These are phyloP conservation scores for Chaetops frenatus DNA, from an alignment of 2,113 vertebrate genomes.

Conservation along the genomic window DNA sequence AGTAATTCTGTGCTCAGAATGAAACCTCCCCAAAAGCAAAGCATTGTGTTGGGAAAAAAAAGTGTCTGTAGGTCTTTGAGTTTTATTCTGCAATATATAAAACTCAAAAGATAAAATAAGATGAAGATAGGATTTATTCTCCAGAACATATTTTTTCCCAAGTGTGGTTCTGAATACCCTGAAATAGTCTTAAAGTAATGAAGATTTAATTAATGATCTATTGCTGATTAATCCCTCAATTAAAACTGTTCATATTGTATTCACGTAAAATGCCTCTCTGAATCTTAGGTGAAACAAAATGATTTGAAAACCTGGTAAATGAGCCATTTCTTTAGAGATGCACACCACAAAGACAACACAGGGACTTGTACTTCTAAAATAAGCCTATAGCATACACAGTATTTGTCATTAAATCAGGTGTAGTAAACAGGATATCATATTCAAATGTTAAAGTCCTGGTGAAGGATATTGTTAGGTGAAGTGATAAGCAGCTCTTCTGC, in stretches of 20 bases:
- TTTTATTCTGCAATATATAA: background rate
- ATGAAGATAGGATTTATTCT: background rate
- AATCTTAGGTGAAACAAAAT: background rate
- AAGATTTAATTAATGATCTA: background rate
- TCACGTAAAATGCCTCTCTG: background rate
- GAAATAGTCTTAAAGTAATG: background rate
- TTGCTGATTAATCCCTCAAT: background rate
- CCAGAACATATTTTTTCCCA: background rate
- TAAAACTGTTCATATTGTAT: background rate
- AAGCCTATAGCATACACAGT: background rate
- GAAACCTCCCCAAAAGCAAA: background rate
- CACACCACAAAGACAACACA: background rate
- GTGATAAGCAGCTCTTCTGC: background rate
- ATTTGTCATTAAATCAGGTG: background rate
- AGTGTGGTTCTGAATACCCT: background rate
- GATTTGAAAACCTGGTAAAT: background rate
- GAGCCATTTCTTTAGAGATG: background rate
- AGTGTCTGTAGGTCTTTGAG: background rate
- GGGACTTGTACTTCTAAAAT: background rate
- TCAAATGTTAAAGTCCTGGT: background rate
- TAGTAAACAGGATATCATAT: background rate
- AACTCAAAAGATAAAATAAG: background rate
- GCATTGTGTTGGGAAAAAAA: background rate
- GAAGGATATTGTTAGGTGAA: background rate
- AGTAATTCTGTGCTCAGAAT: background rate